Percentiles rank a stretch among this genome's conserved stretches.
phyloP scores from a whole-genome alignment of 2,888 invertebrate genomes.

The Trypoxylon attenuatum region DNA sequence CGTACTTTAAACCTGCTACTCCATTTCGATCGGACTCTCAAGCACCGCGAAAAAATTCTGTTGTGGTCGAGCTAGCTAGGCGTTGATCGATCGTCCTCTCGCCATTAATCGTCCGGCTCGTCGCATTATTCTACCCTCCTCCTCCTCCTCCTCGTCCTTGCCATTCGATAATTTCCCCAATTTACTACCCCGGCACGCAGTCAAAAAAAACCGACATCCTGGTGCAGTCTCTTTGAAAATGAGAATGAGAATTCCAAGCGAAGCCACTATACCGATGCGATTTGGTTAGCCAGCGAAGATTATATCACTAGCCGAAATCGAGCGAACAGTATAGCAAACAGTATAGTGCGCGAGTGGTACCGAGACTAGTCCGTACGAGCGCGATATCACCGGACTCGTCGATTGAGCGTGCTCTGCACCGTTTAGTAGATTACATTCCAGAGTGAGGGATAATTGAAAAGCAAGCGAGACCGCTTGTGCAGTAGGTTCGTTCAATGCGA shows the following conservation, averaged over 20 bases:
- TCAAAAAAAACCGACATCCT: too few relatives aligned
- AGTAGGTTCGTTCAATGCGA: too few relatives aligned
- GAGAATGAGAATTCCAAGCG: not conserved
- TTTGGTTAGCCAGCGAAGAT: not conserved
- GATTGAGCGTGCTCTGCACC: slow-evolving; percentile 5
- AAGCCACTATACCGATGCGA: not conserved
- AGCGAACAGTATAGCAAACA: not conserved
- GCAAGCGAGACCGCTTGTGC: too few relatives aligned
- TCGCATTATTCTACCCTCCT: not conserved
- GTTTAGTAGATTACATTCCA: slow-evolving; percentile 32
- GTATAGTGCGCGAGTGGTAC: slow-evolving; percentile 1
- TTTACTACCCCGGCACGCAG: too few relatives aligned
- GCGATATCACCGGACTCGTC: slow-evolving; percentile 6
- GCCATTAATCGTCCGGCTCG: not conserved
- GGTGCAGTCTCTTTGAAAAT: too few relatives aligned
- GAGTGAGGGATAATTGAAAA: slow-evolving; percentile 10
- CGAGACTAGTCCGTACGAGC: not conserved
- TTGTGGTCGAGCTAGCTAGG: not conserved
- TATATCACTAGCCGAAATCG: not conserved
- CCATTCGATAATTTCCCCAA: not conserved
- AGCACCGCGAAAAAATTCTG: slow-evolving; percentile 20
- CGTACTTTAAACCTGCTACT: not conserved
- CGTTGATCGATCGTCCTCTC: not conserved
- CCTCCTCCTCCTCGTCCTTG: not conserved
- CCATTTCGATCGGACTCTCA: slow-evolving; percentile 15